phyloP scores from a whole-genome alignment of 2,113 vertebrate genomes.

The Albula glossodonta region DNA sequence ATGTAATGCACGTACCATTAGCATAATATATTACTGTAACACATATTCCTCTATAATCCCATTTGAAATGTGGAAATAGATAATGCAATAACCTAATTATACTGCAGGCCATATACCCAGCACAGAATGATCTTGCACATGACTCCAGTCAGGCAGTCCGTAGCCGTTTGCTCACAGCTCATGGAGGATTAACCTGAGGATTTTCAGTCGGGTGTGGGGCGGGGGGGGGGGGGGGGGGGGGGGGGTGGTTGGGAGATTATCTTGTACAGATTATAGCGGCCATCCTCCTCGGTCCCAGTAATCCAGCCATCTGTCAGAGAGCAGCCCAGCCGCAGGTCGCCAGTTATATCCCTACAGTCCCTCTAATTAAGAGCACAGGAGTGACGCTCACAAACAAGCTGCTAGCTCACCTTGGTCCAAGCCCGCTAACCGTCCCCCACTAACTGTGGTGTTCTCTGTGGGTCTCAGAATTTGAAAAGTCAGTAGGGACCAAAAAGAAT shows the following conservation, averaged over 20 bases:
- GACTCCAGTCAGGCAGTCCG: not conserved
- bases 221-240: no score
- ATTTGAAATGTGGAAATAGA: no score
- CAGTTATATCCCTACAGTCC: not conserved
- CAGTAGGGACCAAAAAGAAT: not conserved
- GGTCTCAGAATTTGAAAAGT: not conserved
- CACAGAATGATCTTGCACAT: not conserved
- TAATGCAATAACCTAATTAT: not conserved
- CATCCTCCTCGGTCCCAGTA: not conserved
- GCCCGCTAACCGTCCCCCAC: no score
- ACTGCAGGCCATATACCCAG: not conserved
- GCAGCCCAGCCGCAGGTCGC: not conserved
- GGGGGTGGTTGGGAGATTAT: not conserved
- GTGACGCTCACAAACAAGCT: not conserved
- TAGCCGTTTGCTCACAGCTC: not conserved
- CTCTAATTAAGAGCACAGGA: not conserved
- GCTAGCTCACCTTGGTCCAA: not conserved
- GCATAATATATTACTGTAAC: no score
- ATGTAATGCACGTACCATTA: no score
- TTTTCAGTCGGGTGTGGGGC: not conserved
- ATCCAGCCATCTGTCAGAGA: constrained; percentile 10
- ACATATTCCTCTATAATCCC: no score
- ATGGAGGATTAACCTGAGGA: not conserved
- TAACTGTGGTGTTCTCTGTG: not conserved
- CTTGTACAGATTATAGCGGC: not conserved